Evolutionary conservation across 2,888 invertebrate species (phyloP), one percentile per base, ranked within the genome.

Genomic region (Leptopilina myrica): DNA sequence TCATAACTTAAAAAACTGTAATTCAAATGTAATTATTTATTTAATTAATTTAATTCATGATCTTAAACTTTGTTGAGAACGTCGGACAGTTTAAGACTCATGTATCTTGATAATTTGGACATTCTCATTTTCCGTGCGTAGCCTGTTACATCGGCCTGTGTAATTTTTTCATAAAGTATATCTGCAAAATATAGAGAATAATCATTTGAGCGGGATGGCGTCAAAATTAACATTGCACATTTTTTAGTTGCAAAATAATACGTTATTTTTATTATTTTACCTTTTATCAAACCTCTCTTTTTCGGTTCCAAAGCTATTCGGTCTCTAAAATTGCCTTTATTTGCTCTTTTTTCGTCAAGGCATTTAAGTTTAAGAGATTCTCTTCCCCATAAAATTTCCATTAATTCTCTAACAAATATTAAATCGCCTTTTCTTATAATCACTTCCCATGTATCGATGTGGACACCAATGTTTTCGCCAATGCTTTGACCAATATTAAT

Each of bases 401-500:
- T 56, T 56, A 56, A 12, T 56, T 56, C 56, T 2, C 46, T 46
- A 9, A 46, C 46, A 46, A 46, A 46, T 46, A 46, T 46, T 46
- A 8, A 46, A 46, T 56, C 56, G 56, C n/a, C n/a, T 56, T 56
- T 56, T n/a, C n/a, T 56, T 12, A 56, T 56, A 56, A 56, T 56
- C 11, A 14, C 5, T 56, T 56, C 56, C 56, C 56, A 56, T 14
- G 56, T 56, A n/a, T 56, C 56, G 12, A 56, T 9, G n/a, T 56
- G 56, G 5, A 56, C 56, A 14, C n/a, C 1, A 56, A 56, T 56
- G 56, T 56, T 56, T 56, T 56, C 33, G n/a, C 56, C 56, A 56
- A 56, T 56, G 14, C 56, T 56, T 56, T 56, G 12, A 56, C 56
- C 56, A 56, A 56, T 56, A 56, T 56, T 56, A 56, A 56, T 56